Base-by-base conservation (phyloP, 2,888 invertebrate species). In the Chymomyza procnemis region DNA sequence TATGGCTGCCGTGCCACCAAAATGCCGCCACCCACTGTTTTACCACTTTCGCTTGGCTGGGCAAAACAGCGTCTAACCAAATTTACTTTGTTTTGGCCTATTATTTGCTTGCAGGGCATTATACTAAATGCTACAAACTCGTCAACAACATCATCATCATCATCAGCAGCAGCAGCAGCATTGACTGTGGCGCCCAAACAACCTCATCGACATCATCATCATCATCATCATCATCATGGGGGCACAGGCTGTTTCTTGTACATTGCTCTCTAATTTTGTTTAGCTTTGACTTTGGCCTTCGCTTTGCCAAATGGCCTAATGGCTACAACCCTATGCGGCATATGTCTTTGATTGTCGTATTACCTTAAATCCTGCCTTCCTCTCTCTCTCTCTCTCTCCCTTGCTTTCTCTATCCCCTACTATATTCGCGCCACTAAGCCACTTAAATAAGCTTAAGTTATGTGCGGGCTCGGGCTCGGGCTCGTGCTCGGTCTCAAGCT, bases 361-460 rank as follows among this genome's bases (percentile, higher is more conserved):
- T 79, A 61, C 71, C 72, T 69, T 62, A 68, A 68, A 71, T 34
- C 19, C 54, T 18, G 48, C 14, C 34, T 12, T 1, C 8, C 47
- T 6, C 4, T 26, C 2, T 1, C 54, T 22, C 21, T 4, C 9
- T 22, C 3, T 8, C 52, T 52, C 2, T 12, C 4, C 8, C 9
- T 21, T 14, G 1, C 2, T 4, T n/a, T 0, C 58, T 12, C 18
- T 19, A 4, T 2, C n/a, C 16, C 47, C 12, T 47, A 8, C 12
- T 46, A 12, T 14, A 18, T 65, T 64, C 69, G 57, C 54, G 21
- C 30, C 34, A 47, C 52, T 68, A 67, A 56, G 21, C 69, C 63
- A 73, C 77, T 79, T 77, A 79, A 79, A 72, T 71, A 67, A 69
- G 82, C 86, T 82, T 83, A 80, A 64, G 79, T 73, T 75, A 69